Base-by-base conservation (phyloP, 2,113 vertebrate genomes). In the Parus major region DNA sequence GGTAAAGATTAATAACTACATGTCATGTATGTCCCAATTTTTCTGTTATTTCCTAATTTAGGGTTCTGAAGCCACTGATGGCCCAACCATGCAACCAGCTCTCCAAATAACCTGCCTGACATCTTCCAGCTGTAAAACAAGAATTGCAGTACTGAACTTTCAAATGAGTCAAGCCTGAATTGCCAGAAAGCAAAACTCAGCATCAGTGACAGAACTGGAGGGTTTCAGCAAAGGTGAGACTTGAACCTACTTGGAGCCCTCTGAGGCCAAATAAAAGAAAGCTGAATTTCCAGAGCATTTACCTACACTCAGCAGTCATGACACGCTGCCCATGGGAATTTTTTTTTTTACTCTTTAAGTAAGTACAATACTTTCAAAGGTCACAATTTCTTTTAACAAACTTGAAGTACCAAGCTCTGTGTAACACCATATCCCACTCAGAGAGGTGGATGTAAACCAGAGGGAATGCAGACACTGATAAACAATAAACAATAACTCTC, bases 381-480 rank as follows among this genome's bases (percentile, higher is more conserved):
- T 70, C 50, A 53, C 11, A 35, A 12, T 16, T 81, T 63, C 12
- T 78, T 66, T 52, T 25, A 46, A 44, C 5, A 13, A 81, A 70
- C 7, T 12, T 56, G 14, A 56, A 44, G 24, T 33, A 77, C 23
- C 41, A 61, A 41, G 22, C 8, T 60, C 9, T 41, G 52, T 56
- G 28, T 46, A 52, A 44, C 2, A 27, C 13, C 8, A 29, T 13
- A 64, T 35, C 5, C 23, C 0, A 4, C 33, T 16, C 18, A 33
- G 35, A 44, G 11, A 53, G 28, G 21, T 3, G 9, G 50, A 28
- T 0, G 1, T 25, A 52, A 87, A 46, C 21, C 11, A 47, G 24
- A 50, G 19, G 22, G 22, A 76, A 88, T 35, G n/a, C 14, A 87
- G 61, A 39, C 15, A 33, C 31, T 4, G 5, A 23, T 12, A 57